A percentile compares a stretch with the other conserved stretches of the same genome.
Evolutionary conservation across 2,797 vertebrate genomes (phyloP).

Genomic region (Trichosurus vulpecula): DNA sequence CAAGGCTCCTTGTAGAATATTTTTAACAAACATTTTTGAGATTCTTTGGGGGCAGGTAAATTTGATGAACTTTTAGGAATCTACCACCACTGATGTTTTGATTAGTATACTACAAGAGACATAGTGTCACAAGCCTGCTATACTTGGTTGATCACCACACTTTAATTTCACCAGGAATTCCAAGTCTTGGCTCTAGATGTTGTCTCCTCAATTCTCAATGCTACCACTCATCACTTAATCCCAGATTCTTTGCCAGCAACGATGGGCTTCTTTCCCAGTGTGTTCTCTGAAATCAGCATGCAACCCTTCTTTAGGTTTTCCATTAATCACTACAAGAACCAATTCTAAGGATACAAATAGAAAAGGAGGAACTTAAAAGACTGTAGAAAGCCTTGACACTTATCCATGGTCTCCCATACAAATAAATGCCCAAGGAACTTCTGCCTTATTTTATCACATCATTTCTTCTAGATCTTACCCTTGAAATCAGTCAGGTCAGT

Average conservation of each 20-base stretch:
- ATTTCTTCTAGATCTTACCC: not conserved
- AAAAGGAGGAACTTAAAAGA: not conserved
- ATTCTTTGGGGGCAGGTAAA: not conserved
- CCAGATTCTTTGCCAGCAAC: not conserved
- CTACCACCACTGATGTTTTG: not conserved
- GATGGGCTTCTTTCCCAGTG: not conserved
- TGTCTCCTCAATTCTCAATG: not conserved
- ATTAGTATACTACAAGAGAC: not conserved
- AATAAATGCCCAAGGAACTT: not conserved
- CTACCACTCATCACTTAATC: not conserved
- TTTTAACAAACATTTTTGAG: not conserved
- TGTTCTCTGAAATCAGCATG: not conserved
- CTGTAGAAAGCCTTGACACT: not conserved
- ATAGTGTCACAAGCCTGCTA: not conserved
- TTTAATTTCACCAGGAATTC: not conserved
- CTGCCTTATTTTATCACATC: not conserved
- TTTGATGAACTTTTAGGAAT: not conserved
- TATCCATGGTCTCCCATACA: not conserved
- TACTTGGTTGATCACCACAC: not conserved
- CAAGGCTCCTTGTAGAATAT: not conserved
- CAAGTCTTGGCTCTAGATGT: not conserved
- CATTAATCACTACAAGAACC: not conserved
- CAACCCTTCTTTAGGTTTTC: not conserved
- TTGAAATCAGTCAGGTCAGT: not conserved
- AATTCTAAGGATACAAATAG: not conserved